Base-by-base conservation (phyloP, 2,113 vertebrate species). In the Callocephalon fimbriatum region DNA sequence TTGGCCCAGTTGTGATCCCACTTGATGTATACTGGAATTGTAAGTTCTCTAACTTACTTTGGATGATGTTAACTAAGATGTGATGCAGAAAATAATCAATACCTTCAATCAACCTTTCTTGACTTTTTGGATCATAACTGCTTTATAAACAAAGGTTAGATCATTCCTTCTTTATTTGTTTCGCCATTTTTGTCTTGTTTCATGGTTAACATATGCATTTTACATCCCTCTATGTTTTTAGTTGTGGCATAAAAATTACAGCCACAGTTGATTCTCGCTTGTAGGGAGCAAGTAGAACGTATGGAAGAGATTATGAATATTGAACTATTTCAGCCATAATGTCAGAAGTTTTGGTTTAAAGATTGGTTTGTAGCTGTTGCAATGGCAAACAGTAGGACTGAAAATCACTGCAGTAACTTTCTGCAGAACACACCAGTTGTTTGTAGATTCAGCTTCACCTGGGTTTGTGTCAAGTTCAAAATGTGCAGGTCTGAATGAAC, bases 1-100 rank as follows among this genome's bases (percentile, higher is more conserved):
- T 85, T 93, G 72, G 80, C 68, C 25, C 16, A 51, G 48, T 85
- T 90, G 35, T 92, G 87, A 92, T 97, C 75, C 82, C 67, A 42
- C 23, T 83, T 80, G 70, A 68, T 95, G 79, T 51, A 9, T 91
- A 38, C 83, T 76, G 37, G 63, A 74, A n/a, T 58, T 77, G 9
- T 54, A 92, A 53, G 12, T 94, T 93, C 74, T 66, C 70, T 75
- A 75, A 81, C 68, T 93, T 92, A 77, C 89, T 56, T 68, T 95
- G 72, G 56, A 54, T 92, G 58, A 76, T 53, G 53, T 88, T 88
- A 91, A 54, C 45, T 74, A 76, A 91, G 90, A 54, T 47, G 83
- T 77, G 70, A 70, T 79, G n/a, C 86, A 90, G 91, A 81, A 95
- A 78, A 95, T 81, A 59, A 90, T 80, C 93, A 61, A 83, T 53